Conservation (phyloP, 2,888 invertebrate species). For the Xanthia togata region DNA sequence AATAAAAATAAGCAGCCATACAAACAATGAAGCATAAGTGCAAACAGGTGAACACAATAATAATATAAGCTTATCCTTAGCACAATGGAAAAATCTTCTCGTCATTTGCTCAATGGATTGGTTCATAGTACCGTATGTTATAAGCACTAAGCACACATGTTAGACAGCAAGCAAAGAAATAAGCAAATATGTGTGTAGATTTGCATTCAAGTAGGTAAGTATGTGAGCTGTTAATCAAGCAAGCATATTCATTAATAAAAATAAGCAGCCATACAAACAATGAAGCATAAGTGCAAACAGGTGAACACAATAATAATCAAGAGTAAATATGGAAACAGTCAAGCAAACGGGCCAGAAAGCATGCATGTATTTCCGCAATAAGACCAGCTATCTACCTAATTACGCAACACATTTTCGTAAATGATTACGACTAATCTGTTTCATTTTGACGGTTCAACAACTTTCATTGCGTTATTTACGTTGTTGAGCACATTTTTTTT, state of each 20-base stretch:
- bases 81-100: not conserved
- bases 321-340: not conserved
- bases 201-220: not conserved
- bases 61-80: not conserved
- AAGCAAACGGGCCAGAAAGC: not conserved
- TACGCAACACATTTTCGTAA: no score
- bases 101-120: not conserved
- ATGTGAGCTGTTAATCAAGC: not conserved
- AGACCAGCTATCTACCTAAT: not conserved
- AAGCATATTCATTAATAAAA: conserved; percentile 7
- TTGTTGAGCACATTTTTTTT: no score
- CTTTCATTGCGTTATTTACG: no score
- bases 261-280: not conserved
- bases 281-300: not conserved
- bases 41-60: not conserved
- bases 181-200: not conserved
- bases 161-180: conserved; percentile 15
- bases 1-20: not conserved
- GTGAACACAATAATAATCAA: conserved; percentile 1
- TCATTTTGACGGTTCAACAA: no score
- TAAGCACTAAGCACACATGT: conserved; percentile 11
- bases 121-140: not conserved
- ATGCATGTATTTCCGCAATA: not conserved
- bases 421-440: no score
- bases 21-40: not conserved